Conservation (phyloP, 1,140 invertebrate species). For the Drosophila pallidifrons region DNA sequence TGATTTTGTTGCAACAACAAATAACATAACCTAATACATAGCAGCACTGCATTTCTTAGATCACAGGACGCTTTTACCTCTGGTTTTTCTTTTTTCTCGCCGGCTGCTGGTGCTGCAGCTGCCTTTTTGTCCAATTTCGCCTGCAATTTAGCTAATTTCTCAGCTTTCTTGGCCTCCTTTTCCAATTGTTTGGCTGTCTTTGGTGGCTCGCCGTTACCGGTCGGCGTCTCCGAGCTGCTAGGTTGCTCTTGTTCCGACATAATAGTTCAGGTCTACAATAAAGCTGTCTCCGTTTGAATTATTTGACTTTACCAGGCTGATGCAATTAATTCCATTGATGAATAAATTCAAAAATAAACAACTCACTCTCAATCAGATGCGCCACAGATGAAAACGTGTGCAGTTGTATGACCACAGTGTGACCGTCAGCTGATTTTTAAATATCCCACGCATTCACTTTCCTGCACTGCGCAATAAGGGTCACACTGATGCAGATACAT, state of each 20-base stretch:
- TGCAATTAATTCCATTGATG: constrained; percentile 28
- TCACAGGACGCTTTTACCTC: constrained; percentile 86
- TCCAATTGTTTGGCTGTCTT: constrained; percentile 95
- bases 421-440: background rate
- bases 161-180: constrained; percentile 95
- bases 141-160: constrained; percentile 96
- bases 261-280: constrained; percentile 31
- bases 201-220: constrained; percentile 84
- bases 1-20: constrained; percentile 15
- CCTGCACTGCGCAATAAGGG: background rate
- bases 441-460: too few relatives aligned
- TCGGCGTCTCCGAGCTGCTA: constrained; percentile 30
- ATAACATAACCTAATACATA: constrained; percentile 25
- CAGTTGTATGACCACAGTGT: constrained; percentile 39
- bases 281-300: constrained; percentile 15
- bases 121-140: constrained; percentile 95
- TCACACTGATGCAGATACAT: background rate
- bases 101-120: constrained; percentile 83
- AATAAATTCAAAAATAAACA: constrained; percentile 18
- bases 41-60: background rate
- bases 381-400: constrained; percentile 77
- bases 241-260: constrained; percentile 49
- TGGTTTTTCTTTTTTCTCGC: constrained; percentile 87
- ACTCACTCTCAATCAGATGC: constrained; percentile 58
- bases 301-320: constrained; percentile 19